These are phyloP conservation scores for Simalia tracyae DNA, from an alignment of 2,797 vertebrate species.

Conservation along the genomic window DNA sequence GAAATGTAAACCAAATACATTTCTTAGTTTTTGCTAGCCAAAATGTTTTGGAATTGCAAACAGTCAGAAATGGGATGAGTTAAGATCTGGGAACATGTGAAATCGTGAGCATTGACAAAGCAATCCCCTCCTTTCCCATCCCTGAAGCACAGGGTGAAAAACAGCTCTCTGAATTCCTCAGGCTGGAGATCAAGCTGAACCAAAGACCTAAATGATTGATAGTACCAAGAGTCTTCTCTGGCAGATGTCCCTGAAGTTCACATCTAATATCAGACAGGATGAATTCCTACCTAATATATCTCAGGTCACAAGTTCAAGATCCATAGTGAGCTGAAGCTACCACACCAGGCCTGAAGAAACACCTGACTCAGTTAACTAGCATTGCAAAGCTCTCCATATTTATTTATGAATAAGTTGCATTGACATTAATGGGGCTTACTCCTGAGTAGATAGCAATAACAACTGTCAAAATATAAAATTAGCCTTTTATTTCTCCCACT, in stretches of 20 bases:
- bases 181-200: not conserved
- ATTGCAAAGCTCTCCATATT: not conserved
- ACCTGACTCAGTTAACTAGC: not conserved
- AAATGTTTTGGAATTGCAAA: not conserved
- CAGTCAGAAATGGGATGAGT: not conserved
- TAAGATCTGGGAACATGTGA: not conserved
- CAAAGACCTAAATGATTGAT: not conserved
- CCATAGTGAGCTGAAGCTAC: not conserved
- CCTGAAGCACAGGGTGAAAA: not conserved
- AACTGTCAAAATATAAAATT: conserved; percentile 50
- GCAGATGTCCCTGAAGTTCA: no score
- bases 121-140: not conserved
- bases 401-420: not conserved
- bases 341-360: not conserved
- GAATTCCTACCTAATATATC: not conserved
- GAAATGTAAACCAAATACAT: not conserved
- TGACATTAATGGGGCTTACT: not conserved
- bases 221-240: not conserved
- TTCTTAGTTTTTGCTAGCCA: not conserved
- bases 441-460: conserved; percentile 18
- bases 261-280: not conserved
- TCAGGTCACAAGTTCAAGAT: not conserved
- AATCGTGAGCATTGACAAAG: not conserved
- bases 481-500: conserved; percentile 28
- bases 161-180: not conserved